Evolutionary conservation across 2,113 vertebrate genomes (phyloP).

Genomic region (Nematolebias whitei): DNA sequence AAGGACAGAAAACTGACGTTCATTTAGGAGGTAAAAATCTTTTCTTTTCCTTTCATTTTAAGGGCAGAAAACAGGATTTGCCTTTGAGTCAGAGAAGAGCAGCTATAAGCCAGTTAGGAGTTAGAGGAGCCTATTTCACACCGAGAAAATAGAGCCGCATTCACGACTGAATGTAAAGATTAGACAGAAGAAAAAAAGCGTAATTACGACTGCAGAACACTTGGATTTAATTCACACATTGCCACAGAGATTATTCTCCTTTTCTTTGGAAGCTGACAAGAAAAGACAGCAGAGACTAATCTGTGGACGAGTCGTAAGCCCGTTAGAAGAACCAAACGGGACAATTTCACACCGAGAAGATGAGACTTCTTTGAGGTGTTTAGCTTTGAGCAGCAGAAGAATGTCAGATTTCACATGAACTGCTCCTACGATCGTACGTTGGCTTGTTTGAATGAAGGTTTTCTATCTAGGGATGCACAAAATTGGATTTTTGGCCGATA

Average conservation of each 20-base stretch:
- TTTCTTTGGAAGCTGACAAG: conserved; percentile 19
- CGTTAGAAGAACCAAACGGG: conserved; percentile 43
- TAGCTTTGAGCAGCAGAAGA: conserved; percentile 16
- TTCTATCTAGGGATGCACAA: too few species aligned
- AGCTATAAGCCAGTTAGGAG: conserved; percentile 54
- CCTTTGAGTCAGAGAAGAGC: conserved; percentile 23
- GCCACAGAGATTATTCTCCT: conserved; percentile 35
- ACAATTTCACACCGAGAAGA: conserved; percentile 47
- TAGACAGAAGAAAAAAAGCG: conserved; percentile 10
- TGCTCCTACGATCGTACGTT: too few species aligned
- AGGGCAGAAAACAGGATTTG: conserved; percentile 60
- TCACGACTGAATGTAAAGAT: conserved; percentile 26
- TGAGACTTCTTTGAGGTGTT: conserved; percentile 23
- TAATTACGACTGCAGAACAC: conserved; percentile 33
- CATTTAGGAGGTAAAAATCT: conserved; percentile 17
- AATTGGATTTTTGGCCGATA: too few species aligned
- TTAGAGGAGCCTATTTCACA: conserved; percentile 55
- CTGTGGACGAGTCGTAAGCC: conserved; percentile 42
- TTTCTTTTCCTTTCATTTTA: conserved; percentile 21
- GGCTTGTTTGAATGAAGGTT: background rate
- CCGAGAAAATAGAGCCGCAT: conserved; percentile 26
- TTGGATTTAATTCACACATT: conserved; percentile 44
- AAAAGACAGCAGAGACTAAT: conserved; percentile 37
- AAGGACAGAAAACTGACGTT: conserved; percentile 20
- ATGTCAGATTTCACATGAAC: conserved; percentile 11